Evolutionary conservation across 1,140 invertebrate species (phyloP).

Genomic region (Drosophila rufa): DNA sequence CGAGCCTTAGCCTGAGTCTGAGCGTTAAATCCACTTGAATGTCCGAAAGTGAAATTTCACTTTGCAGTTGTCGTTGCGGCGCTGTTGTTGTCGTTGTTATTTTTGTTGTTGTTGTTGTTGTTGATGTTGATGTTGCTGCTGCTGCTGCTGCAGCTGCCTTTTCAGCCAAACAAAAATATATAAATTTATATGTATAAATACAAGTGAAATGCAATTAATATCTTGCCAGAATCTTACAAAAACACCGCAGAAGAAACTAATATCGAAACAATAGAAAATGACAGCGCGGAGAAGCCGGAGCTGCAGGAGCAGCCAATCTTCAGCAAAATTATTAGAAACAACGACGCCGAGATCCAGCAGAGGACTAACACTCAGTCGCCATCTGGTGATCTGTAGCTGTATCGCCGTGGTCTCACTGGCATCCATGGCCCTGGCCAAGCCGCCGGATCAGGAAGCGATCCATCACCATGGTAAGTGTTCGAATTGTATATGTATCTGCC

Average conservation of each 20-base stretch:
- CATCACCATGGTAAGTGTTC: slow-evolving; percentile 60
- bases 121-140: neutral
- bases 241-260: slow-evolving; percentile 6
- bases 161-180: neutral
- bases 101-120: neutral
- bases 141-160: slow-evolving; percentile 26
- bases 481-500: neutral
- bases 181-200: slow-evolving; percentile 17
- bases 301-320: slow-evolving; percentile 17
- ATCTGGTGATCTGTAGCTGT: slow-evolving; percentile 16
- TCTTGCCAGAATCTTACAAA: slow-evolving; percentile 2
- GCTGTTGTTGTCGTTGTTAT: slow-evolving; percentile 17
- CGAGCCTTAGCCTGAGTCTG: slow-evolving; percentile 20
- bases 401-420: slow-evolving; percentile 31
- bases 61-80: slow-evolving; percentile 39
- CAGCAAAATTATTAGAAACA: slow-evolving; percentile 7
- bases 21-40: slow-evolving; percentile 59
- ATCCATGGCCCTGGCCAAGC: slow-evolving; percentile 50
- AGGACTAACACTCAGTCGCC: slow-evolving; percentile 22
- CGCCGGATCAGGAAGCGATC: slow-evolving; percentile 59
- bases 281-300: slow-evolving; percentile 5
- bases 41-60: slow-evolving; percentile 76
- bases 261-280: slow-evolving; percentile 1
- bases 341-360: neutral
- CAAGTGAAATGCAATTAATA: slow-evolving; percentile 62